Evolutionary conservation across 1,140 invertebrate species (phyloP), one percentile per base, ranked within the genome.

Genomic region (Drosophila malerkotliana): DNA sequence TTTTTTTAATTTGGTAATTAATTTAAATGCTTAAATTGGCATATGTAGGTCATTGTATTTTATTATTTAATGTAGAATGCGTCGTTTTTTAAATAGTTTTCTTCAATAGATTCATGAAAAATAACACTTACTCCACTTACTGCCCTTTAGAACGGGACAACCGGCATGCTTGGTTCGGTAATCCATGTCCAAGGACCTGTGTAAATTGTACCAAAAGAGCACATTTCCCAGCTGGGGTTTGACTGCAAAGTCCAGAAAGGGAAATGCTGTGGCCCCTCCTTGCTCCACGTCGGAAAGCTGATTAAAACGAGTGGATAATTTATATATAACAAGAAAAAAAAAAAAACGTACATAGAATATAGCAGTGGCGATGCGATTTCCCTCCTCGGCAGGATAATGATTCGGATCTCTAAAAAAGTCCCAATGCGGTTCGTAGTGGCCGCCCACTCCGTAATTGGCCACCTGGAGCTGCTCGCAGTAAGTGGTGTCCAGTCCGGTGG

Each of bases 191-290:
- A 98, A 97, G 91, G 95, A 98, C 24, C 95, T 94, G 91, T 97
- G 95, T 59, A 99, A 92, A 93, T 99, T 99, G 90, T 97, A 96
- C 98, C 98, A 99, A 92, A 99, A 98, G 9, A 97, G 96, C 30
- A 98, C 98, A 32, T 96, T 95, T 24, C 98, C 96, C 92, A 97
- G 98, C 90, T 94, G 94, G 1, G 98, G 98, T 93, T 95, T 96
- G 18, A 99, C 92, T 26, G 96, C 94, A 54, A 98, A 93, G 21
- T 96, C 95, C 53, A 99, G 93, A 54, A 95, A 94, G 4, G 98
- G 97, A 92, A 99, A 99, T 21, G 98, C 98, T 0, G 98, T 99
- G 10, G 97, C 97, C 12, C 98, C 98, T 7, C 98, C 98, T 92
- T 98, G 97, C 52, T 97, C 95, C 61, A 99, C 98, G 89, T 99